Conservation (phyloP, 2,888 invertebrate genomes). For the Anoncus sp. region DNA sequence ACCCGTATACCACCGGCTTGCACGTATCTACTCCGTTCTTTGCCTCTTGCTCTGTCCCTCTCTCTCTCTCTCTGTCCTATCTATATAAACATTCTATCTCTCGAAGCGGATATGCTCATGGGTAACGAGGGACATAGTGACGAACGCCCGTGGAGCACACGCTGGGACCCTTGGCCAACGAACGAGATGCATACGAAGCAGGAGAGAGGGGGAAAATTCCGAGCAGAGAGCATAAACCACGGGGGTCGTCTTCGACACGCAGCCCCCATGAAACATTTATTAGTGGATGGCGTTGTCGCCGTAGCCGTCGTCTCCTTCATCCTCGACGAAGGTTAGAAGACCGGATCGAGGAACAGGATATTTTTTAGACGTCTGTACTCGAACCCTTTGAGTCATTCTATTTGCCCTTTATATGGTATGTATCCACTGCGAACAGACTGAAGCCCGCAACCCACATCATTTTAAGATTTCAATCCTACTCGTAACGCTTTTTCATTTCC, state of each 20-base stretch:
- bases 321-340: slow-evolving; percentile 63
- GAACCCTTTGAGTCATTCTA: slow-evolving; percentile 14
- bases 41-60: background rate
- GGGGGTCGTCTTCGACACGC: slow-evolving; percentile 56
- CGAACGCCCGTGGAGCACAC: slow-evolving; percentile 65
- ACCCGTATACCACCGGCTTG: slow-evolving; percentile 40
- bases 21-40: slow-evolving; percentile 28
- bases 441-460: background rate
- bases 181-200: slow-evolving; percentile 60
- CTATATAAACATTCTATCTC: slow-evolving; percentile 15
- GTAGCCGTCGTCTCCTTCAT: slow-evolving; percentile 27
- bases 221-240: slow-evolving; percentile 40
- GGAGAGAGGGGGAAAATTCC: slow-evolving; percentile 11
- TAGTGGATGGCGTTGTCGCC: slow-evolving; percentile 65
- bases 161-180: slow-evolving; percentile 53
- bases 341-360: slow-evolving; percentile 66
- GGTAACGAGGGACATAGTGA: slow-evolving; percentile 62
- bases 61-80: slow-evolving; percentile 6
- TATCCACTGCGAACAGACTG: background rate
- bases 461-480: background rate
- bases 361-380: slow-evolving; percentile 6
- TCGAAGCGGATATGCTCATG: slow-evolving; percentile 44
- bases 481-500: background rate
- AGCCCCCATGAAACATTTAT: slow-evolving; percentile 74
- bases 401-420: background rate